Conservation (phyloP, 1,140 invertebrate species). For the Drosophila lini region DNA sequence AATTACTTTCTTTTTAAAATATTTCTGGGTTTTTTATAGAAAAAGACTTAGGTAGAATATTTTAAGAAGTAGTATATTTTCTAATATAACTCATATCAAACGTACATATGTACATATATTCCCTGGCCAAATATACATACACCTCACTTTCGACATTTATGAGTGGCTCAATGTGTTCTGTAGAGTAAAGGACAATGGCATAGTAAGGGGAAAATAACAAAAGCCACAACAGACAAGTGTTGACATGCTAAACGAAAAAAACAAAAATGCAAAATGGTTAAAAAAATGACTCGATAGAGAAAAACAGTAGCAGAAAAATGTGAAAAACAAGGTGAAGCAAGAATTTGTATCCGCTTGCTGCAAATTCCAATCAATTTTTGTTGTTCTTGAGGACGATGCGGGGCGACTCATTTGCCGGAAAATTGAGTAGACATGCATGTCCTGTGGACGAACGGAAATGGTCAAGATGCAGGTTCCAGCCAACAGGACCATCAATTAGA, state of each 20-base stretch:
- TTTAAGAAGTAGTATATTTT: neutral
- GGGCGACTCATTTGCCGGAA: conserved; percentile 74
- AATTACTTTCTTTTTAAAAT: too few relatives aligned
- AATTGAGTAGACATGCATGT: conserved; percentile 82
- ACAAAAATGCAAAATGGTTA: conserved; percentile 7
- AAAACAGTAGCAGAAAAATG: conserved; percentile 26
- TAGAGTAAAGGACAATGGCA: neutral
- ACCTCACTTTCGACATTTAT: conserved; percentile 49
- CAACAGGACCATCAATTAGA: conserved; percentile 66
- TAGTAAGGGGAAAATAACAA: conserved; percentile 33
- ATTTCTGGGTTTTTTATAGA: neutral
- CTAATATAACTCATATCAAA: neutral
- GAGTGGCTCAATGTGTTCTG: conserved; percentile 18
- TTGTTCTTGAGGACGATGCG: conserved; percentile 48
- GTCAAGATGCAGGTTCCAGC: conserved; percentile 70
- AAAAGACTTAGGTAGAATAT: neutral
- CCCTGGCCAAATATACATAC: neutral
- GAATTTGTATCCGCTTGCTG: conserved; percentile 67
- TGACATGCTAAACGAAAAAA: conserved; percentile 43
- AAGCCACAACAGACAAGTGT: conserved; percentile 71
- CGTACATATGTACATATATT: too few relatives aligned
- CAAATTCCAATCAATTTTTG: conserved; percentile 80
- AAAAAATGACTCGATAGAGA: conserved; percentile 1
- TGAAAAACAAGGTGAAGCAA: conserved; percentile 26
- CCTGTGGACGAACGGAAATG: conserved; percentile 66